These are phyloP conservation scores for Liposcelis brunnea DNA, from an alignment of 2,888 invertebrate genomes.

Conservation along the genomic window DNA sequence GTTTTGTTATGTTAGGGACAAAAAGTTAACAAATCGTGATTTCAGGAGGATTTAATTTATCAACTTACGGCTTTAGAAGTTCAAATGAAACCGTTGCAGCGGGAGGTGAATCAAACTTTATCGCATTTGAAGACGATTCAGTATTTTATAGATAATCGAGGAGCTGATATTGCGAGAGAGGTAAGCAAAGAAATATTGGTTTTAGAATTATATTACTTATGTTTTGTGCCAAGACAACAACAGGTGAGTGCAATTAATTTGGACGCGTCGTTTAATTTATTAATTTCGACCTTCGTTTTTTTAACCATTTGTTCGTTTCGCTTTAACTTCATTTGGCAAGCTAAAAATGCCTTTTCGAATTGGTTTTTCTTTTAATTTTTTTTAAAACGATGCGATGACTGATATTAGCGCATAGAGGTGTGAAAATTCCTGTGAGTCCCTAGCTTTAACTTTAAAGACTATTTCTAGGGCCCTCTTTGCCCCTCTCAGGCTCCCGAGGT, in stretches of 20 bases:
- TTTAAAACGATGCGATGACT: too few species aligned
- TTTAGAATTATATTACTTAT: slow-evolving; percentile 1
- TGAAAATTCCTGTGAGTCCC: too few species aligned
- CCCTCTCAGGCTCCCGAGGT: too few species aligned
- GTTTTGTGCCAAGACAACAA: background rate
- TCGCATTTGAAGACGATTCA: slow-evolving; percentile 61
- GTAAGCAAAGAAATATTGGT: slow-evolving; percentile 26
- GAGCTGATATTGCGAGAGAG: slow-evolving; percentile 49
- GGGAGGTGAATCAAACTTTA: slow-evolving; percentile 52
- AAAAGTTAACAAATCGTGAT: too few species aligned
- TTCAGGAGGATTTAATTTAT: slow-evolving; percentile 54
- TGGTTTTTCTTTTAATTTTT: too few species aligned
- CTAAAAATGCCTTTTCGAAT: too few species aligned
- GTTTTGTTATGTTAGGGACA: too few species aligned
- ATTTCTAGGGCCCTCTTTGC: too few species aligned
- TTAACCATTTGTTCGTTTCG: too few species aligned
- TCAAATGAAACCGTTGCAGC: slow-evolving; percentile 49
- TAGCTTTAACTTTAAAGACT: too few species aligned
- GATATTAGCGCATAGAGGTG: too few species aligned
- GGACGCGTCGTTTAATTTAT: slow-evolving; percentile 14
- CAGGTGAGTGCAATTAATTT: background rate
- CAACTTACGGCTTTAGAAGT: slow-evolving; percentile 59
- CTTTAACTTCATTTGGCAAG: too few species aligned
- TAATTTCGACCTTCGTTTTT: background rate
- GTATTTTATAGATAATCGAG: slow-evolving; percentile 54